A percentile compares a stretch with the other conserved stretches of the same genome.
Conservation (phyloP, 2,888 invertebrate species). For the Rhodophaea formosa region DNA sequence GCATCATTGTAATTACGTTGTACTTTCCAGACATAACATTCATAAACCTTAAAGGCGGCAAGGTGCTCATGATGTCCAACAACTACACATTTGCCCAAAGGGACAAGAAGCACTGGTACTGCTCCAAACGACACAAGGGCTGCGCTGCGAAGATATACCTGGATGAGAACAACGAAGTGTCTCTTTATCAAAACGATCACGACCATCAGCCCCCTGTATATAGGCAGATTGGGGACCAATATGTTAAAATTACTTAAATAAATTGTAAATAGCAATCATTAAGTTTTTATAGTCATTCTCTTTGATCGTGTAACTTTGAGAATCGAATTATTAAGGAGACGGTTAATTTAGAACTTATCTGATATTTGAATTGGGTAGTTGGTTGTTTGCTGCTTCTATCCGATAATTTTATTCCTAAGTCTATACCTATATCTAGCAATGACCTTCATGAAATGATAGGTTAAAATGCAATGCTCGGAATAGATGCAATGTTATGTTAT, state of each 20-base stretch:
- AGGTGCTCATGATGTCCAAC: constrained; percentile 47
- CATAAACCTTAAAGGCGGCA: constrained; percentile 38
- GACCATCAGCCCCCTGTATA: constrained; percentile 18
- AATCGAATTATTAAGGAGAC: no score
- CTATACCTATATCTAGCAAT: no score
- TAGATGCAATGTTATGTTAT: no score
- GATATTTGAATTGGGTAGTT: no score
- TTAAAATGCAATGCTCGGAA: no score
- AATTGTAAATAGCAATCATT: not conserved
- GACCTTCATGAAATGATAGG: no score
- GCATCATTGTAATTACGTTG: not conserved
- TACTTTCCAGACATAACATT: constrained; percentile 34
- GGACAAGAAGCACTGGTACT: constrained; percentile 46
- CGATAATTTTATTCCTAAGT: no score
- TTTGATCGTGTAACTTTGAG: no score
- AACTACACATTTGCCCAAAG: constrained; percentile 50
- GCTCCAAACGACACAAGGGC: constrained; percentile 36
- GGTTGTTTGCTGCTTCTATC: no score
- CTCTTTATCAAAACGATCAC: constrained; percentile 9
- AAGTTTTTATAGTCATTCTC: no score
- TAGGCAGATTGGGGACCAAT: constrained; percentile 1
- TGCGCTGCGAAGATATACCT: constrained; percentile 27
- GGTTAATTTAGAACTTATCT: no score
- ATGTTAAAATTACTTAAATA: not conserved
- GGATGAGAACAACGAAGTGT: constrained; percentile 16